These are phyloP conservation scores for Galendromus occidentalis DNA, from an alignment of 1,140 invertebrate species.

Conservation along the genomic window DNA sequence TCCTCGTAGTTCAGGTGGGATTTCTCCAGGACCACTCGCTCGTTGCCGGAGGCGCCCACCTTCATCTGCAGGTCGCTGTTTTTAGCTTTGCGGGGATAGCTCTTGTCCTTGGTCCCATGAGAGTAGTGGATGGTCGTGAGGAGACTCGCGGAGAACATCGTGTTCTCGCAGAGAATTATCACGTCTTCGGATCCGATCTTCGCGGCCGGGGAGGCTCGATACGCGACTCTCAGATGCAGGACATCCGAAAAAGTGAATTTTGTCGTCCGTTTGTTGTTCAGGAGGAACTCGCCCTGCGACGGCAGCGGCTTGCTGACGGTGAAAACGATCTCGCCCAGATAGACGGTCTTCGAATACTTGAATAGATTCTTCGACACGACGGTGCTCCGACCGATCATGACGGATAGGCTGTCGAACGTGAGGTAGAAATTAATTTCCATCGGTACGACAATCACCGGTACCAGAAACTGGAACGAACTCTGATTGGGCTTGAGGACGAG, in stretches of 20 bases:
- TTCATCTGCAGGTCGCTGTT: slow-evolving; percentile 1
- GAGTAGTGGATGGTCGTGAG: neutral
- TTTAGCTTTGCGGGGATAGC: neutral
- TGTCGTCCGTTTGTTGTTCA: neutral
- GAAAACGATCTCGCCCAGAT: neutral
- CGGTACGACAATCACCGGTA: neutral
- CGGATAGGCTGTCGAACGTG: neutral
- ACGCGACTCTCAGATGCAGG: neutral
- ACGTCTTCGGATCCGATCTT: neutral
- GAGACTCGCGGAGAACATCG: neutral
- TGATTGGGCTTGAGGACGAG: neutral
- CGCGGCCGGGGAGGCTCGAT: neutral
- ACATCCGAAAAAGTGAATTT: neutral
- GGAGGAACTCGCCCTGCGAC: neutral
- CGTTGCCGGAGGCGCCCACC: neutral
- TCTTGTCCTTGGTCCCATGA: neutral
- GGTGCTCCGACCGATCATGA: neutral
- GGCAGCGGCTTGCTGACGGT: neutral
- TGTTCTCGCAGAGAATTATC: neutral
- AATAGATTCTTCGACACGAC: neutral
- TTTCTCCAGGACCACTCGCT: neutral
- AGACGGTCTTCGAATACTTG: neutral
- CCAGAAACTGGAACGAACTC: neutral
- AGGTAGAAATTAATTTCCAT: neutral
- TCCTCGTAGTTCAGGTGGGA: neutral